Base-by-base conservation (phyloP, 2,797 vertebrate genomes). In the Taeniopygia guttata region DNA sequence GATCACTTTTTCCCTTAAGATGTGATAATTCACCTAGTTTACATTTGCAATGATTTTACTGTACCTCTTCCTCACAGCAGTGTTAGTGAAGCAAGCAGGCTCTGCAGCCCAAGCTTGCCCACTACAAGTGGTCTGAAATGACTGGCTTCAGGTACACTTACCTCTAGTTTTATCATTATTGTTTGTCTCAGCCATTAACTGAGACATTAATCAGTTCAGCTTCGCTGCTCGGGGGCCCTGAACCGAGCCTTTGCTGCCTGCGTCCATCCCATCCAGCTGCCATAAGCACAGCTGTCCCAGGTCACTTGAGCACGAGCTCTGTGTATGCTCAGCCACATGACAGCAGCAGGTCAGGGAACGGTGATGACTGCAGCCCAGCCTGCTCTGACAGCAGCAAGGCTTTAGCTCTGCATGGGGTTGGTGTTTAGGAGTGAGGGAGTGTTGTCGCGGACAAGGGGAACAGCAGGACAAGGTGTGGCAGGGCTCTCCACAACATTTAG, bases 11-110 rank as follows among this genome's bases (percentile, higher is more conserved):
- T 48, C 86, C 94, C 92, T 93, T 6, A 2, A 91, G 85, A 93
- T 95, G 91, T 93, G 94, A 87, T 94, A 92, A 92, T 93, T 94
- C 69, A 84, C 76, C 48, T 90, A 15, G 89, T 96, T 94, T 87
- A 91, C 94, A 87, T 18, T n/a, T 60, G 70, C 64, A 20, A 20
- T 93, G 64, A 84, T 96, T 95, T 90, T 46, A 38, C 54, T 8
- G 58, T 70, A 70, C 75, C 78, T 89, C 85, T 60, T 84, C 16
- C 63, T 93, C 48, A 27, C 67, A 75, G 92, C 73, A n/a, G 56
- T 48, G 38, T 12, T 34, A 63, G 38, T 13, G 81, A 64, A 68
- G 75, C 15, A 18, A 43, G 51, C 52, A 6, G 72, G 83, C 56
- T 51, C 16, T 1, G 9, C 42, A n/a, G 85, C 84, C 76, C 0